Base-by-base conservation (phyloP, 1,140 invertebrate genomes). In the Drepana arcuata region DNA sequence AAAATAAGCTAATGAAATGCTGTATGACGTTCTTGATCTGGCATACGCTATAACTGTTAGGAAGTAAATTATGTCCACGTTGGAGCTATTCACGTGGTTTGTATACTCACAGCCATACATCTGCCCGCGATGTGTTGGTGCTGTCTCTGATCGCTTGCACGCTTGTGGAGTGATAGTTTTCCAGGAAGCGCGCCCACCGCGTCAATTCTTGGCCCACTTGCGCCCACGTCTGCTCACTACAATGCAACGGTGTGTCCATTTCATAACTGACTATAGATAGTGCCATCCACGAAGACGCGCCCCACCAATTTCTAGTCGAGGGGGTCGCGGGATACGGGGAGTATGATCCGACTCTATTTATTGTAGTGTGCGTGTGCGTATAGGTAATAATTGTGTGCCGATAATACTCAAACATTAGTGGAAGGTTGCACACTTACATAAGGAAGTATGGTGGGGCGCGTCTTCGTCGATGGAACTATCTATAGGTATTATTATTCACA, bases 141-240 rank as follows among this genome's bases (percentile, higher is more conserved):
- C 32, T 29, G 2, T 48, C 48, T 0, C 67, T 28, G 33, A 69
- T 34, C 10, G 21, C 37, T 31, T 64, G 56, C 16, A 66, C 52
- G 34, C 59, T 45, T 34, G 30, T 29, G 0, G 71, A 75, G 51
- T 81, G 70, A 40, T 41, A 72, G 59, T 69, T 78, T 24, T 81
- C 77, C 10, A 81, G 56, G 67, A 81, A 81, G 18, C 73, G 68
- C 24, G 62, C 71, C 68, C 77, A 73, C 6, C 70, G 60, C 3
- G 55, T 52, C 50, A 81, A 34, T 53, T 78, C 70, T 34, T 77
- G 65, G 0, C 64, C 65, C 32, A 67, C 58, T 3, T 55, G 46
- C n/a, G 61, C 38, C 77, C 77, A 81, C 4, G 60, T 42, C 34
- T 47, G 54, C 14, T 74, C 68, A 27, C 77, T 78, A 35, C 1